Evolutionary conservation across 2,888 invertebrate genomes (phyloP), one percentile per base, ranked within the genome.

Genomic region (Pantelozetes paolii): DNA sequence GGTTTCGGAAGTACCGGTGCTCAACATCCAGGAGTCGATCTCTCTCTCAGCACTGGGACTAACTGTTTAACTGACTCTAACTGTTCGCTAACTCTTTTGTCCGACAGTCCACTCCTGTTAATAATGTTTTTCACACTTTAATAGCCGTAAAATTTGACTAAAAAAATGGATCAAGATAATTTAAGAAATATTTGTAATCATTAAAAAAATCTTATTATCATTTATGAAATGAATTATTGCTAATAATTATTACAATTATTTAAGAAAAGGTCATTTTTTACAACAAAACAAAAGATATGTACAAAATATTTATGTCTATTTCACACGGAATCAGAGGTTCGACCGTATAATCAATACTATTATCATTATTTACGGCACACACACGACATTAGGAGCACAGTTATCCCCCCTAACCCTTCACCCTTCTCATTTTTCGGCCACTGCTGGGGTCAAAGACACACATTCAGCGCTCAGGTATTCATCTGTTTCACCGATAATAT

Each of bases 301-400:
- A n/a, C n/a, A n/a, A n/a, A n/a, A n/a, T n/a, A n/a, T n/a, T n/a
- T n/a, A n/a, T n/a, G n/a, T n/a, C n/a, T n/a, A n/a, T n/a, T n/a
- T n/a, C n/a, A n/a, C n/a, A n/a, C n/a, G n/a, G n/a, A 20, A 50
- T 50, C n/a, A 23, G 20, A 50, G 50, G 50, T 59, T 59, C 59
- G 32, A 59, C 59, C 13, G 30, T 30, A 30, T 30, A 18, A 30
- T 30, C 11, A 32, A 30, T 18, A 32, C 18, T 15, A 59, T 59
- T 30, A 59, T 57, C 3, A 57, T 59, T 8, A 59, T 59, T 8
- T 2, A 59, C 59, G 28, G 30, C 59, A 50, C 45, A n/a, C 45
- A n/a, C 20, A 3, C 50, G 6, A n/a, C 13, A 40, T 9, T 9
- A 40, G 6, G 15, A 23, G 50, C 2, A 50, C 50, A n/a, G 13